Evolutionary conservation across 2,888 invertebrate genomes (phyloP).

Genomic region (Sphecodes monilicornis): DNA sequence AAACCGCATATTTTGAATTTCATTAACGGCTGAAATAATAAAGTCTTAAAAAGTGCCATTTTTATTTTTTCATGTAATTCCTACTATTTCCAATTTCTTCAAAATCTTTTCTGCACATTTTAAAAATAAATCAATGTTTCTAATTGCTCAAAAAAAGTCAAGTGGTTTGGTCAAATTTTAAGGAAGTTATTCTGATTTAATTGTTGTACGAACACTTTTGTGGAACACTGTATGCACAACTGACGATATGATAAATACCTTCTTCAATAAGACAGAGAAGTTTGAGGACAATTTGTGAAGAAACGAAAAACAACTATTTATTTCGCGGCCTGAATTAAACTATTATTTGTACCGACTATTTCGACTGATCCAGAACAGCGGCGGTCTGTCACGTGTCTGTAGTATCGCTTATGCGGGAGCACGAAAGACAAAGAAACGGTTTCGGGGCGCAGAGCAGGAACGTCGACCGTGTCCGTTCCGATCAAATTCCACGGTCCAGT

Average conservation of each 20-base stretch:
- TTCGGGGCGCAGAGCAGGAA: neutral
- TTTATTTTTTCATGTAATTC: too few species aligned
- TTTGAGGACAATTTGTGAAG: neutral
- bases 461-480: constrained; percentile 31
- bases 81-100: too few species aligned
- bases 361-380: neutral
- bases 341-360: neutral
- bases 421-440: constrained; percentile 17
- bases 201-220: too few species aligned
- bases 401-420: neutral
- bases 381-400: neutral
- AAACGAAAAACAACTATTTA: neutral
- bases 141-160: too few species aligned
- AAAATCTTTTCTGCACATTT: too few species aligned
- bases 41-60: too few species aligned
- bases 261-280: neutral
- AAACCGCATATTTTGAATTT: too few species aligned
- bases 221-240: too few species aligned
- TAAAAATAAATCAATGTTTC: too few species aligned
- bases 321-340: neutral
- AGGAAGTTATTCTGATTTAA: too few species aligned
- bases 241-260: neutral
- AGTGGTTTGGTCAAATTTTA: too few species aligned
- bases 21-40: too few species aligned
- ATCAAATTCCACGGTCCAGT: constrained; percentile 39